phyloP scores from a whole-genome alignment of 92 coral and sea anemone species.

The Phenganax marumi region DNA sequence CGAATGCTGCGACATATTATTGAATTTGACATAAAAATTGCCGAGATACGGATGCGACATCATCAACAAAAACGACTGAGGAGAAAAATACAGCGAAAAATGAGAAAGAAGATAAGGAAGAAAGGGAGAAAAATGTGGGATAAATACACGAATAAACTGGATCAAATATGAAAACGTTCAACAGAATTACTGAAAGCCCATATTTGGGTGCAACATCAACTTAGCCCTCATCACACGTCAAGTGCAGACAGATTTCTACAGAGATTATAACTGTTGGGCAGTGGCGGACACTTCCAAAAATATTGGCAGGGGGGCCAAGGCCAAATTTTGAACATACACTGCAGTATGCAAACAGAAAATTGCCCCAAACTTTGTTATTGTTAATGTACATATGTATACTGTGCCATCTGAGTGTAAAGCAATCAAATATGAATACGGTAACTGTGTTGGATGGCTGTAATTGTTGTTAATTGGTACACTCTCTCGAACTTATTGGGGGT shows the following conservation, averaged over 20 bases:
- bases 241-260: not conserved
- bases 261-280: not conserved
- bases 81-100: conserved; percentile 8
- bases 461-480: too few relatives aligned
- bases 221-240: not conserved
- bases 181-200: too few relatives aligned
- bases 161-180: not conserved
- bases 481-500: too few relatives aligned
- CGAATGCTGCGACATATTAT: not conserved
- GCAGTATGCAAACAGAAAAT: too few relatives aligned
- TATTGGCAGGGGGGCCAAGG: too few relatives aligned
- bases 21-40: not conserved
- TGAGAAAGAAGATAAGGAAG: not conserved
- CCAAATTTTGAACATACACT: too few relatives aligned
- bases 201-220: too few relatives aligned
- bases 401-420: too few relatives aligned
- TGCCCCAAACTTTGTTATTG: not conserved
- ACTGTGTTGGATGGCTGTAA: too few relatives aligned
- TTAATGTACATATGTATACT: not conserved
- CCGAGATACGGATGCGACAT: not conserved
- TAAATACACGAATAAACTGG: not conserved
- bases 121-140: conserved; percentile 6
- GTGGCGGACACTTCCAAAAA: too few relatives aligned
- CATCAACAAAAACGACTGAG: not conserved
- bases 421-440: too few relatives aligned